Percentiles rank a stretch among this genome's conserved stretches.
These are phyloP conservation scores for Oncorhynchus kisutch DNA, from an alignment of 2,113 vertebrate species.

Conservation along the genomic window DNA sequence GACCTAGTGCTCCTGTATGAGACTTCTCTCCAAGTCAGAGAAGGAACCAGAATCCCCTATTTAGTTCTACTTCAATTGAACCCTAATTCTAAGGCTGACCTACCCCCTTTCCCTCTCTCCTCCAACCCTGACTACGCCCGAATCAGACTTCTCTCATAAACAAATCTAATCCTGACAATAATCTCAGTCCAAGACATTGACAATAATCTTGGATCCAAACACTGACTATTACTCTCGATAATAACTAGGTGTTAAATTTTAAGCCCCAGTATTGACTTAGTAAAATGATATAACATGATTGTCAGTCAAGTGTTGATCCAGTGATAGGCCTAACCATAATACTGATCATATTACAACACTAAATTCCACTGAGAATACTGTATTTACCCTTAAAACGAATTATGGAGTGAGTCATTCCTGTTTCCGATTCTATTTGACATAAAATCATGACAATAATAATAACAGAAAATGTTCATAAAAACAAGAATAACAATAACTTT, in stretches of 20 bases:
- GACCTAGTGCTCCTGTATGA: too few species aligned
- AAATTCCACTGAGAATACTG: neutral
- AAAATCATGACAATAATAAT: too few species aligned
- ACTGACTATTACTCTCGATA: conserved; percentile 68
- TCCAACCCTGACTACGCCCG: too few species aligned
- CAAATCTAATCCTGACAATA: conserved; percentile 52
- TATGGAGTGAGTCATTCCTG: neutral
- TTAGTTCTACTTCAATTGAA: too few species aligned
- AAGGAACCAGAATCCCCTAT: too few species aligned
- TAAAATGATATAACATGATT: neutral
- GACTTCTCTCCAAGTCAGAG: too few species aligned
- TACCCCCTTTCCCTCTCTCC: too few species aligned
- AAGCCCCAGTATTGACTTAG: conserved; percentile 64
- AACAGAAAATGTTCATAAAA: too few species aligned
- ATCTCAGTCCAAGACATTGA: conserved; percentile 50
- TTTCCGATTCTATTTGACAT: too few species aligned
- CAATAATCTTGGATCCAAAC: conserved; percentile 61
- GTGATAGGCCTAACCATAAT: neutral
- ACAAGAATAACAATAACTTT: too few species aligned
- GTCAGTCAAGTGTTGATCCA: neutral
- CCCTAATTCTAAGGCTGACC: too few species aligned
- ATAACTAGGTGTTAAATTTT: conserved; percentile 72
- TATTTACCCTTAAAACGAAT: neutral
- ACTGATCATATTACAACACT: neutral
- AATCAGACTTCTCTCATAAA: neutral